phyloP scores from a whole-genome alignment of 1,140 invertebrate species.

The Drosophila sucinea region DNA sequence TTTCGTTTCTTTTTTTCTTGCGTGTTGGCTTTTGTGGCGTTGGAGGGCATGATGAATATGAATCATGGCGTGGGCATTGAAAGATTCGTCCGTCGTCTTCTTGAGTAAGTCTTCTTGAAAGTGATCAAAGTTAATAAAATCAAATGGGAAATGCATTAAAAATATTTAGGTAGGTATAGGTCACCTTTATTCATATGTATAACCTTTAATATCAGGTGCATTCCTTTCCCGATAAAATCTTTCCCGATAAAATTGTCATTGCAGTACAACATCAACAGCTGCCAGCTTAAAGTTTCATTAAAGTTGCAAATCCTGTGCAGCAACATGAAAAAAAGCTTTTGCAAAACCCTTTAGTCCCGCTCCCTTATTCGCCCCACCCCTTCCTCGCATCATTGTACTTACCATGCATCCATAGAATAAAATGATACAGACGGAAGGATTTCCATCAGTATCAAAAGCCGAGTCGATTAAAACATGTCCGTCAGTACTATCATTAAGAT shows the following conservation, averaged over 20 bases:
- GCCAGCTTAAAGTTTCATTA: conserved; percentile 78
- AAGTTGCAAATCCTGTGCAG: conserved; percentile 76
- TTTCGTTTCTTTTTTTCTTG: conserved; percentile 42
- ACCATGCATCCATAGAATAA: too few relatives aligned
- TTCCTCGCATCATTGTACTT: conserved; percentile 15
- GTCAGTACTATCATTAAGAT: too few relatives aligned
- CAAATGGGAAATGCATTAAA: neutral
- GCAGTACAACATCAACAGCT: conserved; percentile 47
- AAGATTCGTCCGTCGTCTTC: too few relatives aligned
- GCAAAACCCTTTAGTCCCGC: conserved; percentile 15
- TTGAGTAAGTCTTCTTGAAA: too few relatives aligned
- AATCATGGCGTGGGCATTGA: conserved; percentile 34
- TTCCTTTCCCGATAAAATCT: neutral
- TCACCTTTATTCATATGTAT: too few relatives aligned
- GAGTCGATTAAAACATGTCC: too few relatives aligned
- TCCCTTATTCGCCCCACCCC: neutral
- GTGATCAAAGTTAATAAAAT: neutral
- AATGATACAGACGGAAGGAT: too few relatives aligned
- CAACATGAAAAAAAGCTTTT: conserved; percentile 69
- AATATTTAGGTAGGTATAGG: neutral
- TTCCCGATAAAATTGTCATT: neutral
- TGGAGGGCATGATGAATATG: conserved; percentile 30
- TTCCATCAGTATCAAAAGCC: too few relatives aligned
- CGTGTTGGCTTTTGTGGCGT: neutral
- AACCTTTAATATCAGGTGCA: neutral